Base-by-base conservation (phyloP, 2,797 vertebrate species). In the Orientallactaga sibirica region DNA sequence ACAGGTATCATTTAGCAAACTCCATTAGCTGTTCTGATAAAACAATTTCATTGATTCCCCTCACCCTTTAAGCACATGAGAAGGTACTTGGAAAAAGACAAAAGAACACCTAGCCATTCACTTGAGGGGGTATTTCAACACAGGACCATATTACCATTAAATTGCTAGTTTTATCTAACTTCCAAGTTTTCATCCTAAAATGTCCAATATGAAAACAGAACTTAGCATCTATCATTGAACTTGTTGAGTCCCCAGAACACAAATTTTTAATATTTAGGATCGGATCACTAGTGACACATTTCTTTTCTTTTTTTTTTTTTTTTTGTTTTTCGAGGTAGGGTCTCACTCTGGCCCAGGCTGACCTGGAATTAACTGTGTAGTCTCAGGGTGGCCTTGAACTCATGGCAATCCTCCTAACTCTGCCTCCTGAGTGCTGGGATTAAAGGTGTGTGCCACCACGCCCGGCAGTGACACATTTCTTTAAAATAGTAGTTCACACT, bases 81-180 rank as follows among this genome's bases (percentile, higher is more conserved):
- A 96, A 85, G 55, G 78, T 19, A 94, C 4, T 78, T 43, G 24
- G 73, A 88, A 92, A 95, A 88, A 94, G 18, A 82, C 37, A 78
- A 86, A 78, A 75, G 33, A 86, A 84, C 12, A 66, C 29, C 7
- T 78, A 41, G 25, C 64, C 67, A 62, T 20, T 89, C 19, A 86
- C 29, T 27, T 71, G 12, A 88, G 61, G 4, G 77, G 88, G 18
- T 37, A 85, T 71, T 71, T 73, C 58, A 94, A 91, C 27, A 87
- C 18, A 70, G 62, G 77, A 88, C 33, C 71, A 74, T 92, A 25
- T 58, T 6, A 92, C 27, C 18, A 62, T 29, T 27, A 84, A 77
- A 1, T 67, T 88, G 66, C 84, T 33, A 70, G 58, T 89, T 89
- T 71, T 62, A 93, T 55, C 15, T 62, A 29, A 83, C 19, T 90